These are phyloP conservation scores for Oreochromis niloticus DNA, from an alignment of 2,113 vertebrate genomes.

Conservation along the genomic window DNA sequence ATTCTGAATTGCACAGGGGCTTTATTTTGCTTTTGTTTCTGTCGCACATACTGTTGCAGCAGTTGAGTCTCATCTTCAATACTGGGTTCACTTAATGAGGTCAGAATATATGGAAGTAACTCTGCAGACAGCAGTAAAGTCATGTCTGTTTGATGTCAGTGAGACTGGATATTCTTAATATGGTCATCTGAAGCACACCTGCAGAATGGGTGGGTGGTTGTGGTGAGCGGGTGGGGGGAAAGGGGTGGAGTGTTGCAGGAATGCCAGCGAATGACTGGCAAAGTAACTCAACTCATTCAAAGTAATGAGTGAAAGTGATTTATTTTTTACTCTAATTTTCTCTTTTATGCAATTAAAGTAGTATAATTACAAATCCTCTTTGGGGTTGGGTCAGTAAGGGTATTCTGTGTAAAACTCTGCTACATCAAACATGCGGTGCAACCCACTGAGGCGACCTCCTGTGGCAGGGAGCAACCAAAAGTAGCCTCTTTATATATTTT, in stretches of 20 bases:
- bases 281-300: neutral
- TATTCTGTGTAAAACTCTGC: neutral
- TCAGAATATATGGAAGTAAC: neutral
- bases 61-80: neutral
- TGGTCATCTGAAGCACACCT: neutral
- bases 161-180: neutral
- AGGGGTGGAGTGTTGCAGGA: neutral
- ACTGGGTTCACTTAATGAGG: neutral
- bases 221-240: neutral
- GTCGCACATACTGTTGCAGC: neutral
- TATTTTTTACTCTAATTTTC: neutral
- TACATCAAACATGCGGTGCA: neutral
- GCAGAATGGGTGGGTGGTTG: neutral
- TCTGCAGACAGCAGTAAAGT: neutral
- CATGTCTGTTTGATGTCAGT: neutral
- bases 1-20: neutral
- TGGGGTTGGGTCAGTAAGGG: neutral
- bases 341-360: neutral
- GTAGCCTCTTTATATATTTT: neutral
- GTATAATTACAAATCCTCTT: neutral
- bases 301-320: neutral
- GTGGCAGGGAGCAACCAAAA: neutral
- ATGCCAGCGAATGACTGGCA: neutral
- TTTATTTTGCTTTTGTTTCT: neutral
- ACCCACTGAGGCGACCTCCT: neutral